Conservation (phyloP, 2,113 vertebrate genomes). For the Telmatochromis sp. region DNA sequence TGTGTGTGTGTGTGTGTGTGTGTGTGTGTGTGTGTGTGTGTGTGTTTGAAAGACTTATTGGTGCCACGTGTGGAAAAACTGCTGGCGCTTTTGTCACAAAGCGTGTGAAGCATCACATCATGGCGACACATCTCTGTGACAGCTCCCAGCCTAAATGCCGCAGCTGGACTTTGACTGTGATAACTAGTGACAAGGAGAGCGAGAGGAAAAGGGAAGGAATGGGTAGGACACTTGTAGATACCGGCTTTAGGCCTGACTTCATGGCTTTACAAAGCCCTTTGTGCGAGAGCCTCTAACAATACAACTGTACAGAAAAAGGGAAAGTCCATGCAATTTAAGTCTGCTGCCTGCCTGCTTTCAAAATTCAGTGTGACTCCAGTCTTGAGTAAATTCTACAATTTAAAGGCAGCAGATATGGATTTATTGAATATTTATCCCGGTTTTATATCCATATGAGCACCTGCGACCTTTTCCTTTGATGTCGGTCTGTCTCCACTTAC, state of each 20-base stretch:
- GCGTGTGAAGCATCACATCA: constrained; percentile 59
- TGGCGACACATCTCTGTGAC: constrained; percentile 56
- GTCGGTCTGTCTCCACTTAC: constrained; percentile 2
- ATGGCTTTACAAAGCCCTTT: constrained; percentile 17
- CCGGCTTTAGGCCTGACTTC: constrained; percentile 37
- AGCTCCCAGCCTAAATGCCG: constrained; percentile 47
- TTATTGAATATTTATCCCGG: constrained; percentile 4
- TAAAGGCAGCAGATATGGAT: neutral
- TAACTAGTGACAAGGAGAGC: constrained; percentile 59
- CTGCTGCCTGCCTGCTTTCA: neutral
- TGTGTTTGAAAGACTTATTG: constrained; percentile 10
- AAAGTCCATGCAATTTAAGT: constrained; percentile 14
- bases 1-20: neutral
- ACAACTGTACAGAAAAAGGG: neutral
- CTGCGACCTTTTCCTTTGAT: constrained; percentile 11
- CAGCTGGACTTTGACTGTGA: constrained; percentile 56
- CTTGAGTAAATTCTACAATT: neutral
- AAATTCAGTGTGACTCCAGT: neutral
- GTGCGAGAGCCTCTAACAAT: constrained; percentile 11
- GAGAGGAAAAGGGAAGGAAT: constrained; percentile 50
- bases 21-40: neutral
- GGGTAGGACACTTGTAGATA: constrained; percentile 60
- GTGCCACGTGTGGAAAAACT: constrained; percentile 21
- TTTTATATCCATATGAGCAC: constrained; percentile 19
- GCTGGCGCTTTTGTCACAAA: constrained; percentile 40